Evolutionary conservation across 2,113 vertebrate species (phyloP), one percentile per base, ranked within the genome.

Genomic region (Labrus mixtus): DNA sequence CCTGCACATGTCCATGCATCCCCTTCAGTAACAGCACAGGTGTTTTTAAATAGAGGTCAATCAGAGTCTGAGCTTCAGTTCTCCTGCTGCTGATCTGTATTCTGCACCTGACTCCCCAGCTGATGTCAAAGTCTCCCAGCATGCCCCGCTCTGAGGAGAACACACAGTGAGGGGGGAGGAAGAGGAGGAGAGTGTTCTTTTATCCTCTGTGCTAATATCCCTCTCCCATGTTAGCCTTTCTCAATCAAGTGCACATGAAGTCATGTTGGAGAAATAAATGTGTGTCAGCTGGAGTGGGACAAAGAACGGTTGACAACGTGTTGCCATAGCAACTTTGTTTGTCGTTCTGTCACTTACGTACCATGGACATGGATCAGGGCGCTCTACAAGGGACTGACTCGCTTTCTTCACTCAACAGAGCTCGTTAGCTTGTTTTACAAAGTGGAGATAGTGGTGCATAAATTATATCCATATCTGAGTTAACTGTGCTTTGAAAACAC

Each of bases 51-150:
- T 79, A 63, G 87, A 87, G 86, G 82, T 73, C 84, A 92, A 93
- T 87, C 59, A 88, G 75, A 64, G 78, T 33, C 29, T 71, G 73
- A 79, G 81, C 81, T 81, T 73, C 62, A 78, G 75, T 72, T 81
- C 73, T 64, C 61, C 51, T 11, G 51, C 70, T 64, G 63, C 89
- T 89, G 76, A 89, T 93, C 86, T 91, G 80, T 92, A 91, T 94
- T 91, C 93, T 20, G 68, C 64, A 4, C 73, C 84, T 68, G 53
- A 60, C 73, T 77, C 81, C 17, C 4, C 25, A 6, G 10, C 81
- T 88, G 84, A 92, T 88, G 75, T 82, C 62, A 2, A 84, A 89
- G 85, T 83, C 87, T 87, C 85, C 58, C 85, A 58, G 59, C 76
- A 72, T 86, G 78, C 79, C 46, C 54, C 41, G 79, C 81, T 87